Base-by-base conservation (phyloP, 2,888 invertebrate species). In the Drosophila pegasa region DNA sequence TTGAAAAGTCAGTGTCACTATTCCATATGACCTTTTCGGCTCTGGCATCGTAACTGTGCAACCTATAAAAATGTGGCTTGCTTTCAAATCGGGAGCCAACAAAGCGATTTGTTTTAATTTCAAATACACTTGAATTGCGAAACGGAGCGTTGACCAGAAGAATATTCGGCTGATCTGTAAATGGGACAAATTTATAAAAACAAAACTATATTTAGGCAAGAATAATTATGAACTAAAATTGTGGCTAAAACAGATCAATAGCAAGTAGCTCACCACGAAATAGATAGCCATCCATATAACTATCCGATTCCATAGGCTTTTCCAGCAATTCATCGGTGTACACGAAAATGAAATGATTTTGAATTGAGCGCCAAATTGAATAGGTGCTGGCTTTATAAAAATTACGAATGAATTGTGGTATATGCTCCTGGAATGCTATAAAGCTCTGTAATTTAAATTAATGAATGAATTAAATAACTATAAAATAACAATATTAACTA, bases 51-150 rank as follows among this genome's bases (percentile, higher is more conserved):
- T 73, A 91, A 12, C 45, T 68, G 10, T 87, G 82, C 0, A 90
- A 37, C 0, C 77, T 33, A 40, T 87, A 33, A 1, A 89, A 54
- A 27, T 71, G 43, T 3, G 74, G 52, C 4, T 31, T 54, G 0
- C 64, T 67, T 2, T 79, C 71, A 38, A 63, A 56, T 8, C 88
- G 47, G 1, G 83, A 57, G 2, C 89, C 90, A 33, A 87, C 85
- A 72, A 90, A 92, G 56, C 85, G 88, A 55, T 90, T 91, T 0
- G 90, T 89, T 69, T 86, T 89, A 8, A 91, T 76, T 3, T 82
- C 63, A 61, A 90, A 90, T 3, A 60, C 50, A 1, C 75, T 75
- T 3, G 88, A 71, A 56, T 84, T 80, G 0, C 69, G 20, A 35
- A 65, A 73, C 18, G 57, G 56, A 7, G 83, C 68, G 33, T 79